Conservation (phyloP, 53 echinoderm and acorn worm genomes). For the Echinarachnius parma region DNA sequence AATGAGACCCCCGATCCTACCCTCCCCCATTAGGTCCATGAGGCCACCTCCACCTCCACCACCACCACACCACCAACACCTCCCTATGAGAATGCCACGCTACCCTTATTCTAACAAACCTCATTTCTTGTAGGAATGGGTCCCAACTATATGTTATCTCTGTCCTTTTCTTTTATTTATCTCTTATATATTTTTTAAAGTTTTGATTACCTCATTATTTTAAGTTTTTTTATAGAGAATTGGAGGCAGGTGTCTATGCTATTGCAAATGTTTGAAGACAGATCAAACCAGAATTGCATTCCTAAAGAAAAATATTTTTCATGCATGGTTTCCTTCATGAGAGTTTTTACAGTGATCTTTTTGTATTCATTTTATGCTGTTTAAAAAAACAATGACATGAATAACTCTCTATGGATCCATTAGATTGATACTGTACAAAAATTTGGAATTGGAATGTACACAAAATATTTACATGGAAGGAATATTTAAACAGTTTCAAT, state of each 20-base stretch:
- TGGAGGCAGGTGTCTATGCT: not conserved
- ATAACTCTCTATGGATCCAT: not conserved
- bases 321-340: not conserved
- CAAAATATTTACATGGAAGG: no score
- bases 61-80: conserved; percentile 39
- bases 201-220: no score
- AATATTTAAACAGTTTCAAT: not conserved
- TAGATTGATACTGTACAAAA: not conserved
- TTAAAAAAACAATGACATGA: not conserved
- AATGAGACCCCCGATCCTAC: not conserved
- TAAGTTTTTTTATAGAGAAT: no score
- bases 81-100: conserved; percentile 29
- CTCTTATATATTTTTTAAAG: conserved; percentile 5
- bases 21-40: no score
- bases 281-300: not conserved
- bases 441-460: no score
- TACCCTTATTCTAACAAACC: conserved; percentile 48
- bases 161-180: conserved; percentile 25
- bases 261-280: not conserved
- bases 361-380: no score
- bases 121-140: conserved; percentile 45
- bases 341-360: no score
- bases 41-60: no score
- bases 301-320: not conserved
- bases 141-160: not conserved